Evolutionary conservation across 2,113 vertebrate species (phyloP), one percentile per base, ranked within the genome.

Genomic region (Pteronura brasiliensis): DNA sequence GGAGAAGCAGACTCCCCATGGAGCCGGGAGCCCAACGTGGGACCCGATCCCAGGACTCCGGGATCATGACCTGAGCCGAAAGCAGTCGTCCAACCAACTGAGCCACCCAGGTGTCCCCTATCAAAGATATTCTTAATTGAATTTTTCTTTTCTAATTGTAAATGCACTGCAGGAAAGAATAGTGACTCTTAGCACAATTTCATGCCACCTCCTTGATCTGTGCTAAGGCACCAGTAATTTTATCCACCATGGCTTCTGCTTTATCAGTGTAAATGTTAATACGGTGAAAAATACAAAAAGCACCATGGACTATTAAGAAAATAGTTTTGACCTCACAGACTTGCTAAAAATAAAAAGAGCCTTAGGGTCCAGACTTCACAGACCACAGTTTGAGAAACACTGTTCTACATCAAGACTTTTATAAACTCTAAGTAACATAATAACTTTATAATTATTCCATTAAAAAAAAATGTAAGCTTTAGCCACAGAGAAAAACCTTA

Each of bases 401-500:
- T 79, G 52, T 21, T 82, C 23, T 94, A 8, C 18, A 93, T 27
- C 47, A 95, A 96, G 92, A 93, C 34, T 81, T 98, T 42, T 59
- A 65, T 4, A 87, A 92, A 76, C 77, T 42, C 23, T 1, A 0
- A 97, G 80, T 39, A 81, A 93, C n/a, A 82, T 52, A 44, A 12
- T 11, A 86, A 80, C 42, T 86, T 97, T 95, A 84, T 71, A 88
- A 79, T 76, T 39, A 96, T 76, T 76, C n/a, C 36, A 96, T 81
- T 74, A 55, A 39, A 83, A 31, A 77, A 44, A 81, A 31, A 12
- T 34, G 7, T 71, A 94, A 93, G 34, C 25, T 89, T 94, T 65
- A 97, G 61, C 2, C 71, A 72, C 31, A 90, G 31, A 77, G 36
- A 59, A 96, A 97, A 36, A 55, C 97, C 99, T 99, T 99, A 99